Percentiles rank a stretch among this genome's conserved stretches.
Evolutionary conservation across 2,113 vertebrate species (phyloP).

Genomic region (Phrynosoma blainvillii): DNA sequence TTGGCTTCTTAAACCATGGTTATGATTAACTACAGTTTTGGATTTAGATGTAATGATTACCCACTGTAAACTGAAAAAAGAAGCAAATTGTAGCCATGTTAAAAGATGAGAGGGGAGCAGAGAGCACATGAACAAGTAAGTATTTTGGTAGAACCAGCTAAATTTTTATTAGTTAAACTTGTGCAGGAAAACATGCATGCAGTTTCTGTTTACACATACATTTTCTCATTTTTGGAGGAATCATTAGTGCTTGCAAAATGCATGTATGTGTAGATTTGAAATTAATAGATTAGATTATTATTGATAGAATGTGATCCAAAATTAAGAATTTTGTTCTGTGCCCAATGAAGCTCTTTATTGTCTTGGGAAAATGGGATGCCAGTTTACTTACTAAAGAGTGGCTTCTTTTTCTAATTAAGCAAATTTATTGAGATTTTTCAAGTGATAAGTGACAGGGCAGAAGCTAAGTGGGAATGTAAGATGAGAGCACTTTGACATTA

Average conservation of each 20-base stretch:
- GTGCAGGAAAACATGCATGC: background rate
- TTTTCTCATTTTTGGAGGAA: background rate
- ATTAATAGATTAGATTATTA: conserved; percentile 1
- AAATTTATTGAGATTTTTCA: background rate
- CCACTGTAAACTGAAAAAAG: background rate
- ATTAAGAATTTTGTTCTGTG: conserved; percentile 22
- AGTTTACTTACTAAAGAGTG: conserved; percentile 25
- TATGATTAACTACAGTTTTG: background rate
- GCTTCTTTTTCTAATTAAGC: background rate
- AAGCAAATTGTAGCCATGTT: background rate
- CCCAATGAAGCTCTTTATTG: background rate
- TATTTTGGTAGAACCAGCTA: background rate
- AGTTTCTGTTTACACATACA: background rate
- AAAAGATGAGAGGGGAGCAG: background rate
- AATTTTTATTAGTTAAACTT: background rate
- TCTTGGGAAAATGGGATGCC: conserved; percentile 5
- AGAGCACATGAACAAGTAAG: background rate
- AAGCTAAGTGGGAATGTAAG: background rate
- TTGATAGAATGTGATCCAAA: conserved; percentile 18
- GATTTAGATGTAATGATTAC: background rate
- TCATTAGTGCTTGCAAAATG: background rate
- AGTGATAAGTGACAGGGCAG: background rate
- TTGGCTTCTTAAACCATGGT: background rate
- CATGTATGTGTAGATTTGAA: background rate
- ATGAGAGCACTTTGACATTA: background rate